Evolutionary conservation across 2,888 invertebrate species (phyloP), one percentile per base, ranked within the genome.

Genomic region (Drosophila peninsularis): DNA sequence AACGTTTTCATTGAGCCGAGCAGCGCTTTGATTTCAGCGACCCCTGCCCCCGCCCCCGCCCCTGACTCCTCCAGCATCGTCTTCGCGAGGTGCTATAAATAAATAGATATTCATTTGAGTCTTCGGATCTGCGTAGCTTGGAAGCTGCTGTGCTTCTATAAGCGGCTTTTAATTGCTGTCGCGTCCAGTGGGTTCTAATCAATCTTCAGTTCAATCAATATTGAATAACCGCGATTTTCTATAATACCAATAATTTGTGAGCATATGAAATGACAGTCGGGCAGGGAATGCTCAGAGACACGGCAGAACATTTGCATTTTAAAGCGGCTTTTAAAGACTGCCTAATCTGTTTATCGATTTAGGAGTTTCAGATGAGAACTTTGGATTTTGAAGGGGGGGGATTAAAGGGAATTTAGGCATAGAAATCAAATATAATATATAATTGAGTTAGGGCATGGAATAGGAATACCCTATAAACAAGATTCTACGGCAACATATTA

Each of bases 131-230:
- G 83, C 82, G 87, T 87, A 83, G 77, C 77, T 63, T 79, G 82
- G 83, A 69, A 83, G 87, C 84, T 71, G 80, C 27, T 62, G 56
- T 65, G 56, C 41, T 71, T 54, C 60, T 58, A 66, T 83, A 84
- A 83, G 87, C 87, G 71, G 84, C 21, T 83, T 87, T 84, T 87
- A 83, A 86, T 83, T 86, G 80, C 79, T 75, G 81, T 74, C 66
- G 50, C 50, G 19, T 54, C 54, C 50, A 82, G 84, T 62, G 75
- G 58, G 69, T 83, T 86, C 79, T 80, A 83, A 82, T 82, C 83
- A 80, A 82, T 70, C 54, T 64, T 37, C 63, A 52, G 7, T 42
- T 60, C 27, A n/a, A 21, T 47, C 49, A 32, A 64, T 67, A 75
- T 66, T 68, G 55, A 73, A 76, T 76, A 71, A 71, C 76, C 56